phyloP scores from a whole-genome alignment of 2,888 invertebrate genomes.

The Drosophila subsilvestris region DNA sequence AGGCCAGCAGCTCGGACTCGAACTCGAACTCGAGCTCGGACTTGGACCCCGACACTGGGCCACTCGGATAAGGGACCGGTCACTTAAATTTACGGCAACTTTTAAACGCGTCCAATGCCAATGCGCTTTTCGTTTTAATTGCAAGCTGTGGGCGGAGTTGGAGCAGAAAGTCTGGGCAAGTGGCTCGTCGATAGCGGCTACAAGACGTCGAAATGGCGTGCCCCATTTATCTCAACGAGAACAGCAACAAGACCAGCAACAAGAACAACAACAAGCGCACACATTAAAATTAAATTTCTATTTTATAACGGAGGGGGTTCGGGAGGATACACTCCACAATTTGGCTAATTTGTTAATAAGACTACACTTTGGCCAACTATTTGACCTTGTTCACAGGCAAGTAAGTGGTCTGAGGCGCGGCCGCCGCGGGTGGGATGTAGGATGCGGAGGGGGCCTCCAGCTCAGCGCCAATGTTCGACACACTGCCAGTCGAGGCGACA shows the following conservation, averaged over 20 bases:
- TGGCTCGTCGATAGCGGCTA: slow-evolving; percentile 52
- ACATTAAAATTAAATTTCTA: slow-evolving; percentile 70
- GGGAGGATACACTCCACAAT: slow-evolving; percentile 58
- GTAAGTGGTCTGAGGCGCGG: slow-evolving; percentile 55
- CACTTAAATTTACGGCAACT: slow-evolving; percentile 48
- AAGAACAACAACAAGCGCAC: slow-evolving; percentile 21
- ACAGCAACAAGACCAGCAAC: slow-evolving; percentile 1
- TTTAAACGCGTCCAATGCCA: slow-evolving; percentile 48
- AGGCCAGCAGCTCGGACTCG: not conserved
- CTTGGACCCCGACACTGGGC: not conserved
- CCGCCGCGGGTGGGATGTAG: slow-evolving; percentile 50
- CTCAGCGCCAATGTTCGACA: slow-evolving; percentile 37
- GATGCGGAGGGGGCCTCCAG: slow-evolving; percentile 49
- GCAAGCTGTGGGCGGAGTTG: slow-evolving; percentile 27
- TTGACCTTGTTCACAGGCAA: slow-evolving; percentile 63
- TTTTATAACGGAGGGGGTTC: slow-evolving; percentile 56
- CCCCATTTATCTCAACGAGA: slow-evolving; percentile 61
- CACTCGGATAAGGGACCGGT: slow-evolving; percentile 16
- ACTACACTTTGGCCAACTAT: slow-evolving; percentile 25
- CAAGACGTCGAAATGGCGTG: slow-evolving; percentile 53
- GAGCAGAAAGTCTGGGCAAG: slow-evolving; percentile 32
- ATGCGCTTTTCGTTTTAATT: slow-evolving; percentile 74
- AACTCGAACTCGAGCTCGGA: not conserved
- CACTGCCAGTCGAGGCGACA: slow-evolving; percentile 42
- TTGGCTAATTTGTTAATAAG: slow-evolving; percentile 62